Conservation (phyloP, 2,113 vertebrate species). For the Gallinago jamesoni region DNA sequence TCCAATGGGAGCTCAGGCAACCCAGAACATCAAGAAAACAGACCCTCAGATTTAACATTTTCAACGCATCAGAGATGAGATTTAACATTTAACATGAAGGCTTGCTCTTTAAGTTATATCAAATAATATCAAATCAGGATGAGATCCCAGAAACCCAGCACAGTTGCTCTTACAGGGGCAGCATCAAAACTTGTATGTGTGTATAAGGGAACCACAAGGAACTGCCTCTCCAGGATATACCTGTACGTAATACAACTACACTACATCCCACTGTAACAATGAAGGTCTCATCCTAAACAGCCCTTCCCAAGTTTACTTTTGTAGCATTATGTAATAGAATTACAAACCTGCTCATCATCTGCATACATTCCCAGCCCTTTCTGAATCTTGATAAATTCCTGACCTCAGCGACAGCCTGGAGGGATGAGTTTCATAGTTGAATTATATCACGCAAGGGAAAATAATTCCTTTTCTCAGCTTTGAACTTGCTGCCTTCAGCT, state of each 20-base stretch:
- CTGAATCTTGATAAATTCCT: background rate
- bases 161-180: background rate
- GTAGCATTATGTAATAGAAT: background rate
- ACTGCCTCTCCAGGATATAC: background rate
- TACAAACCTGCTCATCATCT: background rate
- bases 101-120: background rate
- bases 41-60: background rate
- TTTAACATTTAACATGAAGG: background rate
- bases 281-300: background rate
- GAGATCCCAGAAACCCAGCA: background rate
- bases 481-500: constrained; percentile 30
- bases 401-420: background rate
- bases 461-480: background rate
- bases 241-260: background rate
- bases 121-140: background rate
- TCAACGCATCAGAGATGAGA: background rate
- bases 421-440: background rate
- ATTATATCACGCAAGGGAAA: background rate
- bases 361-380: background rate
- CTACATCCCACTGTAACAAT: background rate
- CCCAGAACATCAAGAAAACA: background rate
- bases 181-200: background rate
- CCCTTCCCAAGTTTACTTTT: background rate
- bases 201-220: background rate
- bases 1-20: background rate